Evolutionary conservation across 1,140 invertebrate genomes (phyloP).

Genomic region (Potamilus streckersoni): DNA sequence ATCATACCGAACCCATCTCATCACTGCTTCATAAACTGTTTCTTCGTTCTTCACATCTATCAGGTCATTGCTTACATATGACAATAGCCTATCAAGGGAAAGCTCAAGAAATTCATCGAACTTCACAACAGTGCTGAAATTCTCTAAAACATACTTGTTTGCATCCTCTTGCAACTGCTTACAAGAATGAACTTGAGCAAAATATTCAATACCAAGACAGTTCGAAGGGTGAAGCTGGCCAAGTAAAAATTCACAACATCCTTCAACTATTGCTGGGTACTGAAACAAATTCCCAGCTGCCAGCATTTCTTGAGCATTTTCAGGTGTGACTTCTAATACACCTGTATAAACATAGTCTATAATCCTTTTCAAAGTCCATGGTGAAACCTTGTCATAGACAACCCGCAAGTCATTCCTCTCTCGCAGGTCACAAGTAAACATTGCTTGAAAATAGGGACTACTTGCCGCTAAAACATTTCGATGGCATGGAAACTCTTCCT

Average conservation of each 20-base stretch:
- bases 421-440: slow-evolving; percentile 66
- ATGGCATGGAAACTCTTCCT: slow-evolving; percentile 68
- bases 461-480: slow-evolving; percentile 67
- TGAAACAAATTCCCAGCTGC: slow-evolving; percentile 67
- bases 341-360: slow-evolving; percentile 68
- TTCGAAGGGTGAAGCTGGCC: slow-evolving; percentile 67
- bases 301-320: slow-evolving; percentile 68
- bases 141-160: slow-evolving; percentile 62
- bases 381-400: slow-evolving; percentile 66
- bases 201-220: slow-evolving; percentile 67
- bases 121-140: slow-evolving; percentile 64
- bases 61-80: slow-evolving; percentile 62
- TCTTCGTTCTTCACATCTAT: slow-evolving; percentile 67
- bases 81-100: slow-evolving; percentile 55
- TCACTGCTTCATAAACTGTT: slow-evolving; percentile 67
- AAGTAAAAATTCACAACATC: slow-evolving; percentile 65
- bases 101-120: slow-evolving; percentile 66
- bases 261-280: slow-evolving; percentile 66
- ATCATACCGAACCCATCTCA: slow-evolving; percentile 67
- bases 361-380: slow-evolving; percentile 66
- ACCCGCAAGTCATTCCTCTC: slow-evolving; percentile 65
- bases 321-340: slow-evolving; percentile 64
- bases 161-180: slow-evolving; percentile 60
- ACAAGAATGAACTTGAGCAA: slow-evolving; percentile 66
- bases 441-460: slow-evolving; percentile 69